Conservation (phyloP, 2,113 vertebrate species). For the Anthoscopus minutus region DNA sequence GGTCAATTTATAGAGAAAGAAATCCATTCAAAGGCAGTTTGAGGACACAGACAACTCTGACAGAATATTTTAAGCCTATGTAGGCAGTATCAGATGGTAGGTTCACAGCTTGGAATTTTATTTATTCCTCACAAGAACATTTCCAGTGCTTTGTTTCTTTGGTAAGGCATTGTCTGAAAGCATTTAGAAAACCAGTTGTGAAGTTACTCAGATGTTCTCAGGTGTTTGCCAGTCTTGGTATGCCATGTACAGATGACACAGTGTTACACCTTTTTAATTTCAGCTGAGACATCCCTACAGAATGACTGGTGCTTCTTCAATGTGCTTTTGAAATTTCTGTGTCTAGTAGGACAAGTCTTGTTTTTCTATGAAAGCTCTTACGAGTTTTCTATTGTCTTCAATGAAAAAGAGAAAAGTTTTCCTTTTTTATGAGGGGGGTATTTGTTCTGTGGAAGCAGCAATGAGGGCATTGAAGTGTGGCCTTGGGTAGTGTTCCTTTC, state of each 20-base stretch:
- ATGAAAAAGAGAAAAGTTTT: not conserved
- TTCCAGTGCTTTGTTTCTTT: not conserved
- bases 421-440: not conserved
- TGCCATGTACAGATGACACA: not conserved
- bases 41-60: not conserved
- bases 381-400: not conserved
- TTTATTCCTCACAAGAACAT: not conserved
- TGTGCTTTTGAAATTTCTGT: not conserved
- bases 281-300: not conserved
- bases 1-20: not conserved
- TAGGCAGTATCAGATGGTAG: not conserved
- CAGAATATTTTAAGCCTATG: not conserved
- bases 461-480: not conserved
- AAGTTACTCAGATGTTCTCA: not conserved
- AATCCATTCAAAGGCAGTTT: not conserved
- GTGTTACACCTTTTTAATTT: not conserved
- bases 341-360: not conserved
- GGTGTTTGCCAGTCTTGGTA: not conserved
- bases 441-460: not conserved
- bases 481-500: not conserved
- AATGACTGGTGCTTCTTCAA: not conserved
- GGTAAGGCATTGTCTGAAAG: not conserved
- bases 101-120: not conserved
- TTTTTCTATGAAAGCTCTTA: not conserved
- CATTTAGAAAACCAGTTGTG: not conserved